phyloP scores from a whole-genome alignment of 2,113 vertebrate species.

The Dendropsophus ebraccatus region DNA sequence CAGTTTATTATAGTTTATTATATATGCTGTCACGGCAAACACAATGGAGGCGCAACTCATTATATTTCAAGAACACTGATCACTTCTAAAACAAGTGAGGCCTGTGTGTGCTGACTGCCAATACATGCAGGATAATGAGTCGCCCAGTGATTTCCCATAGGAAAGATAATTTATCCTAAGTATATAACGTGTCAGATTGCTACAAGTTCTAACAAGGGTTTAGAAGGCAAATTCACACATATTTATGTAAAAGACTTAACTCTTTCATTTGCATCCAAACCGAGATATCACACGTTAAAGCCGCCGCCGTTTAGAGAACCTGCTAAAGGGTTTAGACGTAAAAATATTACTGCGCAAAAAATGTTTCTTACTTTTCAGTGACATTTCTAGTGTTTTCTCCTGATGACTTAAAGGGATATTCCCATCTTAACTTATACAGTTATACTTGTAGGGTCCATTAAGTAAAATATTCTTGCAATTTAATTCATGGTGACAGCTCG shows the following conservation, averaged over 20 bases:
- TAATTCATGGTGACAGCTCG: too few species aligned
- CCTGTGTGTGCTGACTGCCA: constrained; percentile 52
- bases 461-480: too few species aligned
- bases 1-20: constrained; percentile 58
- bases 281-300: neutral
- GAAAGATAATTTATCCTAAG: constrained; percentile 60
- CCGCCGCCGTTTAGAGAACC: neutral
- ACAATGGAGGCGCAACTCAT: constrained; percentile 35
- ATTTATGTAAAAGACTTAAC: constrained; percentile 59
- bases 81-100: constrained; percentile 15
- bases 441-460: too few species aligned
- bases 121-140: constrained; percentile 54
- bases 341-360: neutral
- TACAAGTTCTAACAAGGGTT: constrained; percentile 62
- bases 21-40: constrained; percentile 18
- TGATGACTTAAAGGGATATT: too few species aligned
- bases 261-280: neutral
- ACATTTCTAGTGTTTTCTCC: too few species aligned
- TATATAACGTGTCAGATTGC: constrained; percentile 54
- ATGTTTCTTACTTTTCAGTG: too few species aligned
- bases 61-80: neutral
- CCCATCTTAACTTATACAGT: too few species aligned
- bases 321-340: neutral
- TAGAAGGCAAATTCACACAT: constrained; percentile 69
- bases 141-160: constrained; percentile 66